Evolutionary conservation across 2,797 vertebrate species (phyloP).

Genomic region (Telmatherina bonti): DNA sequence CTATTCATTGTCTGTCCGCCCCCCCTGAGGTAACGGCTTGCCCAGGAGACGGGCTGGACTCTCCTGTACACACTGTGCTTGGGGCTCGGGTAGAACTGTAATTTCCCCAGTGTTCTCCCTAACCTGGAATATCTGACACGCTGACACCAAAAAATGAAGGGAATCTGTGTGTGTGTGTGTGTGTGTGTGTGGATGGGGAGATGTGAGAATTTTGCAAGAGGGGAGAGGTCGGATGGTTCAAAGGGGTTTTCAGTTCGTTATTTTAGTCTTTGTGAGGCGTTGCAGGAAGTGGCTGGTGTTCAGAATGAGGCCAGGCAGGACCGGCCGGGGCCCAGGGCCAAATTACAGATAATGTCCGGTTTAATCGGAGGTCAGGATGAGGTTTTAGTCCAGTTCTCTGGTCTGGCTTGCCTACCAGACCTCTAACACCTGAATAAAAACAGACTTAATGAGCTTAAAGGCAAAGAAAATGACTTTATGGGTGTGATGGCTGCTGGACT

Average conservation of each 20-base stretch:
- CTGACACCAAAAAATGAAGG: conserved; percentile 58
- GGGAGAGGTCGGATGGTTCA: conserved; percentile 23
- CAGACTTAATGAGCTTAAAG: neutral
- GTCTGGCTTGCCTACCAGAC: neutral
- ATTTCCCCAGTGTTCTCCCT: conserved; percentile 77
- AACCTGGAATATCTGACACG: conserved; percentile 79
- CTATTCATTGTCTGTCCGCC: conserved; percentile 70
- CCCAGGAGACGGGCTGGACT: conserved; percentile 55
- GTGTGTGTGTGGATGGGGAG: conserved; percentile 16
- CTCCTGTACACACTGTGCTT: conserved; percentile 43
- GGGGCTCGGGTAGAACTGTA: conserved; percentile 67
- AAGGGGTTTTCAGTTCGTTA: conserved; percentile 27
- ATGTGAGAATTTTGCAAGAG: conserved; percentile 46
- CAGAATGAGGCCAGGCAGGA: conserved; percentile 8
- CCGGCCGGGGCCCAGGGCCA: conserved; percentile 7
- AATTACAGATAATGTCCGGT: conserved; percentile 23
- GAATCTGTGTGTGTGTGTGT: conserved; percentile 14
- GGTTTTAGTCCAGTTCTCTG: neutral
- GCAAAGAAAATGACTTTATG: neutral
- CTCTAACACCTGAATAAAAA: neutral
- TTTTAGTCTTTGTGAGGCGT: conserved; percentile 43
- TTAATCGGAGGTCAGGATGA: conserved; percentile 25
- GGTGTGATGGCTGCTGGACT: neutral
- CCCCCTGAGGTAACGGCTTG: conserved; percentile 64
- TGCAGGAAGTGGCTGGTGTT: conserved; percentile 16